Evolutionary conservation across 2,113 vertebrate genomes (phyloP).

Genomic region (Oncorhynchus clarkii): DNA sequence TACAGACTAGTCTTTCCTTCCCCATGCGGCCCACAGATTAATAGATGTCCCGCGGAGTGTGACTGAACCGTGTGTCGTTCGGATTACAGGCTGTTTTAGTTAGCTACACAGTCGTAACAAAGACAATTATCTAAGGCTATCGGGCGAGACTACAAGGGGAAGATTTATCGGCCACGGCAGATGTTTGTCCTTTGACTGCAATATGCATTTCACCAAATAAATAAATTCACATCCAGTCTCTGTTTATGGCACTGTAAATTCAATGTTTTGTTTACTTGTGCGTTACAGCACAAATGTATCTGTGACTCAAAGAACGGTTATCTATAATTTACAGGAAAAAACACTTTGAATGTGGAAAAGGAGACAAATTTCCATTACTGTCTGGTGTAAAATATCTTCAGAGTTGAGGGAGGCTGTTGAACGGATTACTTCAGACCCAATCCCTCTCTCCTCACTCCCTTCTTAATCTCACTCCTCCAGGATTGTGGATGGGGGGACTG

Average conservation of each 20-base stretch:
- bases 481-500: neutral
- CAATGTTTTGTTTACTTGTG: neutral
- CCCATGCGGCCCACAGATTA: slow-evolving; percentile 13
- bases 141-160: neutral
- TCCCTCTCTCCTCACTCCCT: neutral
- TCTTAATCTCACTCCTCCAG: neutral
- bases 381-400: neutral
- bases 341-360: neutral
- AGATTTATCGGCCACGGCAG: slow-evolving; percentile 23
- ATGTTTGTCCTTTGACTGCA: slow-evolving; percentile 12
- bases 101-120: slow-evolving; percentile 24
- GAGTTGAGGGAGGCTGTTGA: neutral
- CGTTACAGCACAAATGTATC: neutral
- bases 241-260: neutral
- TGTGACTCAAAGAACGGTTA: neutral
- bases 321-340: neutral
- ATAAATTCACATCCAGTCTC: neutral
- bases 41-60: slow-evolving; percentile 18
- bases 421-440: neutral
- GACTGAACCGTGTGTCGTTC: slow-evolving; percentile 13
- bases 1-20: slow-evolving; percentile 25
- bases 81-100: neutral
- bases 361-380: neutral
- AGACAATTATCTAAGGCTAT: slow-evolving; percentile 20
- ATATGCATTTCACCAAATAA: slow-evolving; percentile 15